A percentile compares a stretch with the other conserved stretches of the same genome.
Conservation (phyloP, 2,888 invertebrate species). For the Agelastica alni region DNA sequence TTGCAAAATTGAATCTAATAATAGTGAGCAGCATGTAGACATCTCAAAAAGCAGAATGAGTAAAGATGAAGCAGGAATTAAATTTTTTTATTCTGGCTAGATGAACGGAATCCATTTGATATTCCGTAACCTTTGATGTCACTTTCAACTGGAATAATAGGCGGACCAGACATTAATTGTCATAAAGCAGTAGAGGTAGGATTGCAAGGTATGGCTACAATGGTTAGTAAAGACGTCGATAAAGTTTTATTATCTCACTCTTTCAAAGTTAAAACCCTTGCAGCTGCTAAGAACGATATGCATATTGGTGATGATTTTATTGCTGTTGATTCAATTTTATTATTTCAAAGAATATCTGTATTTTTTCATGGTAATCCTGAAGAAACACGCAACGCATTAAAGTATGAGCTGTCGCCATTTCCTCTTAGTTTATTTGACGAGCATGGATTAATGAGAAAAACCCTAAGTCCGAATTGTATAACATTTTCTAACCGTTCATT, state of each 20-base stretch:
- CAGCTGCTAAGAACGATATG: not conserved
- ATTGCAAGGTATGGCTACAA: not conserved
- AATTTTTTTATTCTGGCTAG: not conserved
- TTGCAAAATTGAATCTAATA: not conserved
- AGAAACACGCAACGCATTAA: not conserved
- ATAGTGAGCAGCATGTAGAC: constrained; percentile 13
- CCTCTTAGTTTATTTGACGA: not conserved
- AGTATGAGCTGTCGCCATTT: constrained; percentile 11
- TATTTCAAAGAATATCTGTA: not conserved
- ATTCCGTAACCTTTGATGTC: not conserved
- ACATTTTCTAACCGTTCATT: too few species aligned
- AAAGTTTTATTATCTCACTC: not conserved
- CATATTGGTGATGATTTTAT: not conserved
- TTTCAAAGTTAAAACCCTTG: not conserved
- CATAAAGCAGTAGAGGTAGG: not conserved
- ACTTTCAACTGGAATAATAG: constrained; percentile 3
- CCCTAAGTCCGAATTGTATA: not conserved
- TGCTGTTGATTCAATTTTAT: constrained; percentile 1
- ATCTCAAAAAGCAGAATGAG: not conserved
- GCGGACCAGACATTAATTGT: not conserved
- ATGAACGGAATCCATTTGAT: not conserved
- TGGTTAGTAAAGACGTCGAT: not conserved
- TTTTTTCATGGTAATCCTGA: not conserved
- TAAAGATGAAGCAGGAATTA: not conserved
- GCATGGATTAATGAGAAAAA: not conserved